Evolutionary conservation across 2,797 vertebrate species (phyloP), one percentile per base, ranked within the genome.

Genomic region (Coreius guichenoti): DNA sequence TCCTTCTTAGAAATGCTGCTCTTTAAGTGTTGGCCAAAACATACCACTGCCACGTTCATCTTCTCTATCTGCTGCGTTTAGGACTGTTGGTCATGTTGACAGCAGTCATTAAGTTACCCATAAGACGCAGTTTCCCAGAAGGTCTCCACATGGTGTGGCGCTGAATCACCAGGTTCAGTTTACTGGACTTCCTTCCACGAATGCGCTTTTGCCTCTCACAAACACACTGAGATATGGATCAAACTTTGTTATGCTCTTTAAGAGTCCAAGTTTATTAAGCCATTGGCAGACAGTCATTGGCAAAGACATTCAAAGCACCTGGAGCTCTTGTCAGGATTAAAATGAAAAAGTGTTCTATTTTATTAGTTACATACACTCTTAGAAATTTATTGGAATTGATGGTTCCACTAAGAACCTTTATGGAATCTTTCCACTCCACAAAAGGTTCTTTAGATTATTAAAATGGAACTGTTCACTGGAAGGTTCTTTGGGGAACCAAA

Each of bases 151-250:
- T 91, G 81, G 82, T 81, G 68, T 54, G 49, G 47, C 39, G 39
- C 43, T 89, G 87, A 91, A 79, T 88, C 83, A 91, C 75, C 56
- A 69, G 69, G 79, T 69, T 74, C 68, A 85, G 65, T 78, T 88
- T 88, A 86, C 76, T 87, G 89, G 82, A 81, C 58, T 81, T 87
- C 76, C 83, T 78, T 68, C 77, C 77, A 85, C 76, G 54, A 89
- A 85, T 45, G 56, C 75, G 77, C 69, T 74, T 47, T 33, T 9
- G 29, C 58, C 43, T 72, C 29, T 43, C 45, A 43, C 78, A 84
- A 72, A 56, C 47, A 67, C 45, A 29, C 31, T 16, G 58, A 47
- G 58, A 83, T 65, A 49, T 21, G 43, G 61, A 67, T 76, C 72
- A 54, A 67, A 5, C 26, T 63, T 16, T 49, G 11, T 13, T 49